Base-by-base conservation (phyloP, 2,888 invertebrate species). In the Arrhopalites spinosus region DNA sequence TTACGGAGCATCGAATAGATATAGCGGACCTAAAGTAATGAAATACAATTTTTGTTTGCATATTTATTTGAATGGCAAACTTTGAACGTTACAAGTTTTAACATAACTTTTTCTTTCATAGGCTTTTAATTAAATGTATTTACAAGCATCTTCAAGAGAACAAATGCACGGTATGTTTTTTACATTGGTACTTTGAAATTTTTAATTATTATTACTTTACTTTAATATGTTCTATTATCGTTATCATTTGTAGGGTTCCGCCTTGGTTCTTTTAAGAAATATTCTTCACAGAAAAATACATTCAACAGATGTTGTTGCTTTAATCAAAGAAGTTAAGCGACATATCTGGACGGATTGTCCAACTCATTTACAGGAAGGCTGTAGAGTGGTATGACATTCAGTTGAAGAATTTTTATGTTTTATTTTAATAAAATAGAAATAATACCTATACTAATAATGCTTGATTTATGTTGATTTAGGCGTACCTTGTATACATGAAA, bases 131-230 rank as follows among this genome's bases (percentile, higher is more conserved):
- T 1, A 70, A 71, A 66, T 75, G 71, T 25, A 71, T 75, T 11
- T 27, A 63, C 13, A 50, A 50, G n/a, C 75, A 75, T 71, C 53
- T 75, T 17, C 70, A 70, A 25, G 66, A 71, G 20, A 71, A 71
- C 25, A 75, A 75, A 30, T 75, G 75, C 71, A 71, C 75, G 11
- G 75, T 75, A 66, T 70, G 70, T 25, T 25, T 27, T 50, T 30
- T 13, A n/a, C 15, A 11, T n/a, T n/a, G n/a, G n/a, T 36, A 36
- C 5, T 61, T 5, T 25, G 27, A 27, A 67, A 43, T 67, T 8
- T 27, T 20, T 53, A 70, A 70, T 53, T 11, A 53, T 27, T 66
- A 20, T 66, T 30, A 25, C 17, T 36, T 36, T 43, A 25, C 15
- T 27, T 25, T 2, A 23, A 47, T 2, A 23, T 20, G 23, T 47